These are phyloP conservation scores for Melanaphis sacchari DNA, from an alignment of 1,140 invertebrate species.

Conservation along the genomic window DNA sequence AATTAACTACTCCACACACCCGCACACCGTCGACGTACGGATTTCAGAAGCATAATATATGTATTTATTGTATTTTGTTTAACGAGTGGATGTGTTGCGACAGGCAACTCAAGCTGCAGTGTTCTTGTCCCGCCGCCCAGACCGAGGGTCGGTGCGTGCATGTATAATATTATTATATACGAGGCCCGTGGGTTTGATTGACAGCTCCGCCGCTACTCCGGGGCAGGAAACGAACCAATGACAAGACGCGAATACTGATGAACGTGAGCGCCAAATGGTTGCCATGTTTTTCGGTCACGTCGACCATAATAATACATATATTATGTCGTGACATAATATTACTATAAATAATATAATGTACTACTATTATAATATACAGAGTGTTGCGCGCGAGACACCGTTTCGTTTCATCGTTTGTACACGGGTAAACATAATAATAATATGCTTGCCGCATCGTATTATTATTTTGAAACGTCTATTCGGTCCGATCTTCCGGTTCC, in stretches of 20 bases:
- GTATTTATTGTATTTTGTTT: background rate
- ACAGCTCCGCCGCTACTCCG: conserved; percentile 35
- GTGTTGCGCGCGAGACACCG: background rate
- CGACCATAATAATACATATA: conserved; percentile 11
- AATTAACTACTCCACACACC: background rate
- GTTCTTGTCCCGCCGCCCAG: background rate
- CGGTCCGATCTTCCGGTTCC: background rate
- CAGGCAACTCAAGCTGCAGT: background rate
- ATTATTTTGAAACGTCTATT: conserved; percentile 3
- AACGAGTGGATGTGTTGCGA: background rate
- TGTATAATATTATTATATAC: conserved; percentile 12
- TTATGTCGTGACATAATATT: conserved; percentile 15
- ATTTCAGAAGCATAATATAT: background rate
- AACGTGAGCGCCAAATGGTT: conserved; percentile 18
- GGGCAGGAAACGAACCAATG: conserved; percentile 57
- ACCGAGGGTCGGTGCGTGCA: background rate
- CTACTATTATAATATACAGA: background rate
- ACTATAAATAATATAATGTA: background rate
- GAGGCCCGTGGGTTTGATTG: conserved; percentile 41
- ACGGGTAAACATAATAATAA: background rate
- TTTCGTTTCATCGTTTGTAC: background rate
- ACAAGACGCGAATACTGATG: conserved; percentile 54
- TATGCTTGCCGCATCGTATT: background rate
- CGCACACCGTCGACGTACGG: too few relatives aligned
- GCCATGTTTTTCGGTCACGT: conserved; percentile 50